Percentiles rank a stretch among this genome's conserved stretches.
These are phyloP conservation scores for Sclerodermus sp. DNA, from an alignment of 2,888 invertebrate species.

Conservation along the genomic window DNA sequence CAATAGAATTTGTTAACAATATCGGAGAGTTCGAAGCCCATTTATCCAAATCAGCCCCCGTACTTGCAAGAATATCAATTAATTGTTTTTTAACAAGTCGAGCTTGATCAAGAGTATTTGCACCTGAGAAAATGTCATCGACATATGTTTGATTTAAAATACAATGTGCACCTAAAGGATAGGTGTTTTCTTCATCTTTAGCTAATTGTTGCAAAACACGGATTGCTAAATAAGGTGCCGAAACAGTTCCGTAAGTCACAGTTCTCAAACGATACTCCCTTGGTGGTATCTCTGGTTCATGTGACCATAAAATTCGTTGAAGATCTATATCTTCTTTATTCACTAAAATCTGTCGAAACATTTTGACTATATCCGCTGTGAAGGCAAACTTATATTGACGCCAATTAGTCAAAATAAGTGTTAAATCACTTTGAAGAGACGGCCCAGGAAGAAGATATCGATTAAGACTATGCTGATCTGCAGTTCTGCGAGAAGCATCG, in stretches of 20 bases:
- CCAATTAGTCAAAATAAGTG: conserved; percentile 6
- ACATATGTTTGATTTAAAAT: not conserved
- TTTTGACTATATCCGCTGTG: conserved; percentile 12
- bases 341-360: conserved; percentile 11
- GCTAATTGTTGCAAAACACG: not conserved
- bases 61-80: no score
- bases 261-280: not conserved
- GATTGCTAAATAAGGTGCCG: not conserved
- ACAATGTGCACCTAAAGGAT: not conserved
- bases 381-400: conserved; percentile 7
- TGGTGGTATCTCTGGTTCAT: not conserved
- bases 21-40: no score
- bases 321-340: conserved; percentile 3
- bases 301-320: conserved; percentile 11
- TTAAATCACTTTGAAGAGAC: conserved; percentile 8
- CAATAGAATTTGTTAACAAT: no score
- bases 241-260: not conserved
- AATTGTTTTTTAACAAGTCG: no score
- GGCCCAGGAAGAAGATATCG: conserved; percentile 10
- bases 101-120: not conserved
- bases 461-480: conserved; percentile 7
- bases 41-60: no score
- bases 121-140: not conserved
- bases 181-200: not conserved
- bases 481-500: conserved; percentile 8